These are phyloP conservation scores for Loriculus beryllinus DNA, from an alignment of 2,797 vertebrate species.

Conservation along the genomic window DNA sequence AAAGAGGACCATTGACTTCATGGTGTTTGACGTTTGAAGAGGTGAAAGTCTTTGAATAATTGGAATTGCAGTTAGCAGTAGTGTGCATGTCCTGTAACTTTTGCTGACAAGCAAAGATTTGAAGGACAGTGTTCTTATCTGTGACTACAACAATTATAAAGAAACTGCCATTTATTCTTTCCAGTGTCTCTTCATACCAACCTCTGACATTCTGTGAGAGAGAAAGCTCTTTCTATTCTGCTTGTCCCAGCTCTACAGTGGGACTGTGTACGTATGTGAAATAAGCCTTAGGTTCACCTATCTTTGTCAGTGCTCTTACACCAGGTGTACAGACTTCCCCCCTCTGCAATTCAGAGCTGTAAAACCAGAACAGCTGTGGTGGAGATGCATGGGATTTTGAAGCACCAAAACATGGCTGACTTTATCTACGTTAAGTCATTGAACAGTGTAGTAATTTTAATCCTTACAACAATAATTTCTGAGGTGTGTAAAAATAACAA, in stretches of 20 bases:
- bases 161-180: not conserved
- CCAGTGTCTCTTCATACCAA: not conserved
- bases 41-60: not conserved
- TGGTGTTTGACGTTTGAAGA: not conserved
- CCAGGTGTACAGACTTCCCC: not conserved
- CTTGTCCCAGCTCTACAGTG: not conserved
- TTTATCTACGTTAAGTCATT: rapidly evolving
- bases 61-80: not conserved
- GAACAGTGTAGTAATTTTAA: not conserved
- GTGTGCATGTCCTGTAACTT: not conserved
- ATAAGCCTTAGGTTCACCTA: rapidly evolving
- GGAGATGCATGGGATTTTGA: not conserved
- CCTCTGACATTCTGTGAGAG: not conserved
- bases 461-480: not conserved
- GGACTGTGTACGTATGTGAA: rapidly evolving
- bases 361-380: rapidly evolving
- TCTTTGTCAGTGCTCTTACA: not conserved
- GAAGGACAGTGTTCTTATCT: not conserved
- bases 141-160: not conserved
- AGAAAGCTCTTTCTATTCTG: not conserved
- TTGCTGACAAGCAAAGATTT: rapidly evolving
- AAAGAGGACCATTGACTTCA: not conserved
- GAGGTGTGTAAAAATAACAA: not conserved
- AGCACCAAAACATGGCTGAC: not conserved
- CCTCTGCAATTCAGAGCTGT: not conserved